Conservation (phyloP, 1,140 invertebrate species). For the Drosophila elegans region DNA sequence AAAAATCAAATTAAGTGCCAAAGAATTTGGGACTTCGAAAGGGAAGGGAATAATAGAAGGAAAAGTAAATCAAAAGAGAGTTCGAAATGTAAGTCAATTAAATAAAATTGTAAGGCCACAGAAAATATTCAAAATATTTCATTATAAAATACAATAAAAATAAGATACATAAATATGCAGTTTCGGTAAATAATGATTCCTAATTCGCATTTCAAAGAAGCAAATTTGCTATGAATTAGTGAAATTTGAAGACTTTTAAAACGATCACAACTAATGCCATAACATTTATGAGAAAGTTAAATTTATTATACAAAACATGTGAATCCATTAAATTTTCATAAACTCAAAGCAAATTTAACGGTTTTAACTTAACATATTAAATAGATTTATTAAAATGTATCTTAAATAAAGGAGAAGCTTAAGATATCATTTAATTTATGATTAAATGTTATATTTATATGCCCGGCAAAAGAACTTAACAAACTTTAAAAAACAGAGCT, state of each 20-base stretch:
- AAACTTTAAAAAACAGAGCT: too few relatives aligned
- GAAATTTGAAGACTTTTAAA: slow-evolving; percentile 6
- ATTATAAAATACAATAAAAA: too few relatives aligned
- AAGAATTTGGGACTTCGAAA: background rate
- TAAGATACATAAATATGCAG: too few relatives aligned
- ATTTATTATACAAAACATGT: slow-evolving; percentile 2
- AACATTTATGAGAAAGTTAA: slow-evolving; percentile 4
- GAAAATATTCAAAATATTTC: too few relatives aligned
- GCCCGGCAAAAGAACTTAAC: too few relatives aligned
- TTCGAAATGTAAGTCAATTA: background rate
- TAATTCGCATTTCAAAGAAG: background rate
- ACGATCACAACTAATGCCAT: background rate
- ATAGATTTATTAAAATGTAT: too few relatives aligned
- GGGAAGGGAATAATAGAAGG: background rate
- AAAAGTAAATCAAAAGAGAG: background rate
- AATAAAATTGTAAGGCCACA: background rate
- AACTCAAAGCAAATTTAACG: background rate
- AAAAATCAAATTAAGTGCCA: background rate
- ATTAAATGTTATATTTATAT: background rate
- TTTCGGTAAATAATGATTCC: too few relatives aligned
- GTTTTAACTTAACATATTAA: background rate
- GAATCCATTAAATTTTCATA: slow-evolving; percentile 7
- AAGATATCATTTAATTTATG: too few relatives aligned
- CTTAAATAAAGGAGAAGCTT: too few relatives aligned
- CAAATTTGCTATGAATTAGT: background rate